Base-by-base conservation (phyloP, 2,113 vertebrate genomes). In the Chlorodrepanis virens region DNA sequence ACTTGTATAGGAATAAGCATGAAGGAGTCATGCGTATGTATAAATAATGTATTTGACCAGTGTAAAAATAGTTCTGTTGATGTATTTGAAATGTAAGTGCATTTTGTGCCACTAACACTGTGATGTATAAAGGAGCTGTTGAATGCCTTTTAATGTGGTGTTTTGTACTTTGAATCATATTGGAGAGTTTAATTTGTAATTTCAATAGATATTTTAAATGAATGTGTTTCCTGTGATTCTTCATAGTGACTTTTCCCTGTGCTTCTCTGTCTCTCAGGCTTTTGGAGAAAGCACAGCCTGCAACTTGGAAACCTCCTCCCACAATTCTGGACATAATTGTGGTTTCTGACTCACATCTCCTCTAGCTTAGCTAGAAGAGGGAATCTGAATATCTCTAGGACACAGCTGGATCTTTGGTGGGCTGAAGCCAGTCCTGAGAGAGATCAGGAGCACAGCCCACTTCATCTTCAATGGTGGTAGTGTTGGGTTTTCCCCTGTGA, bases 71-170 rank as follows among this genome's bases (percentile, higher is more conserved):
- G 93, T 96, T 96, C 28, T 67, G 83, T 97, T 92, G 89, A 87
- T 95, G 97, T 97, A 96, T 97, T 97, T 91, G 97, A 96, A 90
- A 86, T 97, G 97, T 98, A 98, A 97, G 95, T 98, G 95, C 90
- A 89, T 97, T 96, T 97, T 97, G 98, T 98, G 98, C 98, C 98
- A 98, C 98, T 98, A 98, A 98, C 99, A 99, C 99, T 99, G 98
- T 99, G 99, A 99, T 98, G 98, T 98, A 98, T 92, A 97, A 96
- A 97, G 93, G 97, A 97, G 81, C 93, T 94, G 97, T 97, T 93
- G 97, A 96, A 98, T 96, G 98, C 98, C 97, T 98, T 98, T 97
- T 96, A 92, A 96, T 97, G 97, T 97, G 93, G 97, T 97, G 95
- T 98, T 98, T 98, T 98, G 98, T 98, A 98, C 97, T 97, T 93